A percentile compares a stretch with the other conserved stretches of the same genome.
phyloP scores from a whole-genome alignment of 2,113 vertebrate species.

The Carlito syrichta region DNA sequence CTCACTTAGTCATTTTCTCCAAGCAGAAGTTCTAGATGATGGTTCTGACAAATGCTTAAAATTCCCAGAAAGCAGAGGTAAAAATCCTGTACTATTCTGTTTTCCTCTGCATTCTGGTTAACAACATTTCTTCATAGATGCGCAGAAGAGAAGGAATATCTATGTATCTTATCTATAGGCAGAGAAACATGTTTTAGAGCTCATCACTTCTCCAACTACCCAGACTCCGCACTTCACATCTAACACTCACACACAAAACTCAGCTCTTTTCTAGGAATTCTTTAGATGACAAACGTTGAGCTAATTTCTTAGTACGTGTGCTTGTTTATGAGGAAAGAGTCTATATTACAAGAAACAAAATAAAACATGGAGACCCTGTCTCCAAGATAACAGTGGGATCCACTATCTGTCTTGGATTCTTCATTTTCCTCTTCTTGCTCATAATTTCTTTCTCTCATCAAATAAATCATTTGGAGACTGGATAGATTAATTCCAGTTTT shows the following conservation, averaged over 20 bases:
- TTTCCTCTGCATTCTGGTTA: not conserved
- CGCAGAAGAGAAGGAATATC: too few relatives aligned
- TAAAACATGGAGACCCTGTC: not conserved
- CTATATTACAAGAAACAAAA: not conserved
- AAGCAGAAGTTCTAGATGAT: not conserved
- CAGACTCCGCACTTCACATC: not conserved
- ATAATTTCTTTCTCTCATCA: not conserved
- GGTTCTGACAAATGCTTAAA: not conserved
- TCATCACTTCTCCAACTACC: too few relatives aligned
- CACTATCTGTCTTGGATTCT: not conserved
- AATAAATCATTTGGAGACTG: not conserved
- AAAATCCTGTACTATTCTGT: not conserved
- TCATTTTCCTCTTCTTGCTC: not conserved
- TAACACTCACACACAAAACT: not conserved
- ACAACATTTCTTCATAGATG: not conserved
- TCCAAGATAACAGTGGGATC: not conserved
- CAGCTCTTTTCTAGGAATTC: not conserved
- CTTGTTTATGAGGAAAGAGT: not conserved
- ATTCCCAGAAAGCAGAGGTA: accelerated
- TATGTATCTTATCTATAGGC: not conserved
- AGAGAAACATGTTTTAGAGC: not conserved
- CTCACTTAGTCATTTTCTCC: not conserved
- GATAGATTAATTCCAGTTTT: not conserved
- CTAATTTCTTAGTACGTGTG: not conserved
- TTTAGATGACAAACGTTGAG: not conserved